Percentiles rank a stretch among this genome's conserved stretches.
Conservation (phyloP, 2,113 vertebrate genomes). For the Hippocampus abdominalis region DNA sequence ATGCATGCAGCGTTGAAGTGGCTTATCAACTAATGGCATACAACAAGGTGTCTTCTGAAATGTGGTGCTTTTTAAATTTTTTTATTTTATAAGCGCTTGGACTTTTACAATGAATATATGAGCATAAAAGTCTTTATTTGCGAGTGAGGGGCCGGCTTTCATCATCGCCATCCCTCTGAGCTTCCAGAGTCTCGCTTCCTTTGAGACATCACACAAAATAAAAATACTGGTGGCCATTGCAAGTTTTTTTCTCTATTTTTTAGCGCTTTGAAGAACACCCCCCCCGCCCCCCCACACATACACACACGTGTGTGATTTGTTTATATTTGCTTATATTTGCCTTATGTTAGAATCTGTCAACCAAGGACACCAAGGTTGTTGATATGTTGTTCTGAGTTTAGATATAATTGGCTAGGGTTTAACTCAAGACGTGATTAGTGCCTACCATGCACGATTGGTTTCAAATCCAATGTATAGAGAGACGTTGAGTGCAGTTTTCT, state of each 20-base stretch:
- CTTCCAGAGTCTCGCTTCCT: slow-evolving; percentile 23
- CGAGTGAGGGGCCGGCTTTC: slow-evolving; percentile 29
- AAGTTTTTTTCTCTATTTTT: slow-evolving; percentile 5
- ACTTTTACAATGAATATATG: slow-evolving; percentile 37
- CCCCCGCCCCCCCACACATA: background rate
- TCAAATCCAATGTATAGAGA: slow-evolving; percentile 10
- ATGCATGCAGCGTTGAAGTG: no score
- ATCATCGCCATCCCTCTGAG: slow-evolving; percentile 22
- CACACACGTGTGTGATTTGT: background rate
- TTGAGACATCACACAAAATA: slow-evolving; percentile 35
- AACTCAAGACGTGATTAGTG: slow-evolving; percentile 49
- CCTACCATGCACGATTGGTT: slow-evolving; percentile 16
- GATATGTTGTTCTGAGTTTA: slow-evolving; percentile 36
- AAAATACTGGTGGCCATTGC: slow-evolving; percentile 33
- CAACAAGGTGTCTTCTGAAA: background rate
- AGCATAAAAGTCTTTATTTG: slow-evolving; percentile 51
- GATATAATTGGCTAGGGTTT: slow-evolving; percentile 52
- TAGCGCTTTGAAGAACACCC: background rate
- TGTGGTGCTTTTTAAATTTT: background rate
- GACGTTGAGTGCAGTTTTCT: slow-evolving; percentile 10
- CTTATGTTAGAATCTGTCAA: slow-evolving; percentile 50
- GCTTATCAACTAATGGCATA: background rate
- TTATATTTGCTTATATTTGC: slow-evolving; percentile 48
- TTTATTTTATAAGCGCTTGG: background rate
- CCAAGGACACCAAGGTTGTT: slow-evolving; percentile 46